Conservation (phyloP, 2,113 vertebrate species). For the Lucifuga dentata region DNA sequence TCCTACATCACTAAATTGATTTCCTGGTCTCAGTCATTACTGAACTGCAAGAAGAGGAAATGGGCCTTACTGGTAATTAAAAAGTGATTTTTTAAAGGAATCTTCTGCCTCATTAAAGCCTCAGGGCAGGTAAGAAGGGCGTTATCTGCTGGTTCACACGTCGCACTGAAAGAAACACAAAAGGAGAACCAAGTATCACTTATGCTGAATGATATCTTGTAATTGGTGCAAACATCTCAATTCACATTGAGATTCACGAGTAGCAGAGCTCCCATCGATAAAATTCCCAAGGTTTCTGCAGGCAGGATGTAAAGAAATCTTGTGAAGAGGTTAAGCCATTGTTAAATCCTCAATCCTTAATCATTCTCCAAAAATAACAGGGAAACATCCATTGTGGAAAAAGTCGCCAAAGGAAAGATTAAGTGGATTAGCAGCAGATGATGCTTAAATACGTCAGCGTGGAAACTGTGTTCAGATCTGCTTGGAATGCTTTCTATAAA, state of each 20-base stretch:
- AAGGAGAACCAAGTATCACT: slow-evolving; percentile 34
- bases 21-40: slow-evolving; percentile 55
- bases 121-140: slow-evolving; percentile 23
- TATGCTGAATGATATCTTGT: slow-evolving; percentile 60
- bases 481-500: slow-evolving; percentile 48
- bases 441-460: slow-evolving; percentile 33
- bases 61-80: slow-evolving; percentile 66
- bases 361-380: slow-evolving; percentile 57
- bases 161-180: slow-evolving; percentile 33
- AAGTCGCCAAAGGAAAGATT: slow-evolving; percentile 68
- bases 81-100: slow-evolving; percentile 52
- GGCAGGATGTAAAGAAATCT: slow-evolving; percentile 48
- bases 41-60: slow-evolving; percentile 55
- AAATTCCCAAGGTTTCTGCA: slow-evolving; percentile 39
- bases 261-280: slow-evolving; percentile 8
- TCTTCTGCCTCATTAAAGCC: slow-evolving; percentile 55
- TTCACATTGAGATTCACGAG: slow-evolving; percentile 26
- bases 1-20: slow-evolving; percentile 56
- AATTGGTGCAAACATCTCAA: slow-evolving; percentile 59
- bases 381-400: slow-evolving; percentile 58
- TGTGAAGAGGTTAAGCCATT: slow-evolving; percentile 69
- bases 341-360: slow-evolving; percentile 72
- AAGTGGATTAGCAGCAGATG: slow-evolving; percentile 70
- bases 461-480: slow-evolving; percentile 37
- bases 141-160: slow-evolving; percentile 48